Evolutionary conservation across 1,140 invertebrate species (phyloP), one percentile per base, ranked within the genome.

Genomic region (Pachypsylla venusta): DNA sequence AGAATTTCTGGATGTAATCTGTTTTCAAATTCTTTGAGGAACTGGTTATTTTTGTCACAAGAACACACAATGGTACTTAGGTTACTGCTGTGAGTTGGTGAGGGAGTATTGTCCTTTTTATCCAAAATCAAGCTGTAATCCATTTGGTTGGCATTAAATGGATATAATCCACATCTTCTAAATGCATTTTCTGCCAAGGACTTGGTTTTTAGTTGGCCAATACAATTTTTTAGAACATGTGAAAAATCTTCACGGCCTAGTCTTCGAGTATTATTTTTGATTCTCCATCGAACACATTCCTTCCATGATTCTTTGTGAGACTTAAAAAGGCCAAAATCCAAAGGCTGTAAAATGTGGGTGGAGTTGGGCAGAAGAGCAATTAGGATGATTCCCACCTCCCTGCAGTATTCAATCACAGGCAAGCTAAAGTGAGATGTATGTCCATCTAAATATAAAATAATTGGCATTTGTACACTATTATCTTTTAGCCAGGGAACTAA

Each of bases 381-480:
- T 25, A 74, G 58, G 19, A 70, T 60, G n/a, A 75, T 74, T 22
- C 57, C 59, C 54, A 72, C 70, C 53, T 68, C 62, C 2, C 25
- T 42, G 56, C 74, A 75, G 61, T 73, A 70, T 12, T 70, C 61
- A 30, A 65, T 69, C 24, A 72, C 12, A 16, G 65, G 25, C 19
- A 72, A 58, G 14, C 67, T 68, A 27, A 70, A 22, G 58, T 74
- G 70, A 30, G 67, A 69, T 26, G 55, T 61, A 56, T 74, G 71
- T 4, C 70, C 70, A 66, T 74, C 72, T 5, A 74, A 39, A 67
- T 70, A 74, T 19, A 74, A 64, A 22, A 69, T 60, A 14, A 73
- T 64, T 25, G 70, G 70, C 13, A 40, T 16, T 53, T n/a, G 5
- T 48, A 65, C 57, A 35, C 61, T 58, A 3, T 58, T 65, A 53